phyloP scores from a whole-genome alignment of 2,113 vertebrate genomes.

The Cricetomys ansorgei region DNA sequence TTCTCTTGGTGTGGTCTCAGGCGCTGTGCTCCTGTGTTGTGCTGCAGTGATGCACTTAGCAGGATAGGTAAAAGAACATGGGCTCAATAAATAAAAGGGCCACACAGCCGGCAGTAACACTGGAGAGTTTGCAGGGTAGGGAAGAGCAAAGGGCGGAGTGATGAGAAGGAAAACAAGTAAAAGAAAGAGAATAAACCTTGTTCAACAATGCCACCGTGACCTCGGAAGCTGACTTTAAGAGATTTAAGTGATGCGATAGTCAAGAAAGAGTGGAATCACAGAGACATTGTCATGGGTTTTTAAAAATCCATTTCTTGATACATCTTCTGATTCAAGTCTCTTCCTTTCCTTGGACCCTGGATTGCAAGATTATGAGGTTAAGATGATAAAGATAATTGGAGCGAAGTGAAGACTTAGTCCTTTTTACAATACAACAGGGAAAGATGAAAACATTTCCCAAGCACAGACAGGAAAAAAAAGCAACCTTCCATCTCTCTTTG shows the following conservation, averaged over 20 bases:
- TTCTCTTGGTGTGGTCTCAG: not conserved
- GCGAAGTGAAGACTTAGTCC: not conserved
- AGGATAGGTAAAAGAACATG: not conserved
- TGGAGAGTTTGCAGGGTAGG: not conserved
- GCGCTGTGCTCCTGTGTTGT: not conserved
- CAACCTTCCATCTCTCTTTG: not conserved
- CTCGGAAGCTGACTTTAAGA: not conserved
- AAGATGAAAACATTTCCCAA: not conserved
- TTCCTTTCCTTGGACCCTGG: not conserved
- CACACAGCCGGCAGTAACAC: not conserved
- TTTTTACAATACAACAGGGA: not conserved
- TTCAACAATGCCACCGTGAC: not conserved
- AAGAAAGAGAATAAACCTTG: not conserved
- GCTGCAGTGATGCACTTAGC: not conserved
- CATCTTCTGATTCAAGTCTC: not conserved
- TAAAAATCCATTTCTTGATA: not conserved
- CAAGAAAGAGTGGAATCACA: not conserved
- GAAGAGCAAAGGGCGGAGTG: not conserved
- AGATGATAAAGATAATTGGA: not conserved
- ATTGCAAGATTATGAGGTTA: not conserved
- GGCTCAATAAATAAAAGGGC: not conserved
- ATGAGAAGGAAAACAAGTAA: constrained; percentile 12
- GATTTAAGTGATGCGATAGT: not conserved
- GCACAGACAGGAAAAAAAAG: not conserved
- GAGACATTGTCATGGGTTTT: not conserved